Base-by-base conservation (phyloP, 2,113 vertebrate genomes). In the Gambusia affinis region DNA sequence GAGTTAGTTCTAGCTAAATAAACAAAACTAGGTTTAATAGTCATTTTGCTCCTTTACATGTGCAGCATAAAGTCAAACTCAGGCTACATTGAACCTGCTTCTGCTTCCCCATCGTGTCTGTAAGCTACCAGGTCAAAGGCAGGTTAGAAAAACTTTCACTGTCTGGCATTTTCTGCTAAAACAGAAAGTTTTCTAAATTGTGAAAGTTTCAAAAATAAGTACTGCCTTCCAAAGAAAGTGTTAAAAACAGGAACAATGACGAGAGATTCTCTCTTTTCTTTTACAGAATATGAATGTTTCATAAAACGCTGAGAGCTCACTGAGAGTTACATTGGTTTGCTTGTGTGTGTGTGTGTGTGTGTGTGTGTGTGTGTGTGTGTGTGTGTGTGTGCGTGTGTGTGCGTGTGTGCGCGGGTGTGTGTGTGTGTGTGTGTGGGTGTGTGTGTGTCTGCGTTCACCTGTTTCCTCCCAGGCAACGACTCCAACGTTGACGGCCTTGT, bases 401-500 rank as follows among this genome's bases (percentile, higher is more conserved):
- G 10, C 47, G 39, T 35, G 8, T 35, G 33, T 35, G 33, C n/a
- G n/a, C n/a, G n/a, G n/a, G 35, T 10, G 35, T 35, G 35, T 10
- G 35, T 35, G 35, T 35, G 8, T 35, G 33, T 35, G 33, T 10
- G 33, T 35, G 35, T 37, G 35, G 11, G 35, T 12, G 35, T 37
- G 35, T 29, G n/a, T 74, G 14, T 60, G 57, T 35, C 27, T 60
- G 10, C 47, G 39, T 35, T 27, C 28, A 19, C 27, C 24, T 60
- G 28, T 51, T 3, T 67, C 28, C 63, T 1, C 47, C 3, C 92
- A 99, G 98, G 97, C 67, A 99, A 99, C 37, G 97, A 99, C 88
- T 98, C 97, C 7, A 96, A 88, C 57, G 96, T 99, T 42, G 98
- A 99, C 4, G 97, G 98, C 8, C 94, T 99, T 80, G 96, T 99